Conservation (phyloP, 2,888 invertebrate species). For the Nemotelus pantherinus region DNA sequence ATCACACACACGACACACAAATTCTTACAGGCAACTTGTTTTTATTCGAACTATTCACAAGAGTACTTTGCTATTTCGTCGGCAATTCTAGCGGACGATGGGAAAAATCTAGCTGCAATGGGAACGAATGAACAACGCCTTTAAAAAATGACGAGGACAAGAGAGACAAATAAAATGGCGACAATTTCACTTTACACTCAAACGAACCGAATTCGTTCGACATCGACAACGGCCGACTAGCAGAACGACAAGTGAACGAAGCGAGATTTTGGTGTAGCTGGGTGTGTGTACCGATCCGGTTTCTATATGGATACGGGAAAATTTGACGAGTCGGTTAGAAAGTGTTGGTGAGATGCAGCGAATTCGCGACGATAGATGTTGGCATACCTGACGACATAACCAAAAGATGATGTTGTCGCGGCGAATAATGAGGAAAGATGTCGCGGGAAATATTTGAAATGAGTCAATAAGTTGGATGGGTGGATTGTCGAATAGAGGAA, state of each 20-base stretch:
- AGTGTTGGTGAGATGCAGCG: conserved; percentile 32
- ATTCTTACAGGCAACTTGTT: conserved; percentile 29
- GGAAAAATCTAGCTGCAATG: conserved; percentile 27
- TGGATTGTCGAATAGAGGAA: no score
- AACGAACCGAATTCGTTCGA: conserved; percentile 16
- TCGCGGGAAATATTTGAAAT: no score
- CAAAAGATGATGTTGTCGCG: conserved; percentile 4
- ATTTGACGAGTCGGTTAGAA: conserved; percentile 22
- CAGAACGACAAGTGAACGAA: conserved; percentile 25
- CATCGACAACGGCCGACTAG: conserved; percentile 33
- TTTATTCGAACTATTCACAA: conserved; percentile 22
- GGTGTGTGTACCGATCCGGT: conserved; percentile 33
- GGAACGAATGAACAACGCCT: conserved; percentile 55
- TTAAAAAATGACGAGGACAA: conserved; percentile 55
- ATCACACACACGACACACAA: conserved; percentile 36
- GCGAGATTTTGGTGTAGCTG: conserved; percentile 11
- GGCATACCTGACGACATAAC: conserved; percentile 19
- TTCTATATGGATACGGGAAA: conserved; percentile 30
- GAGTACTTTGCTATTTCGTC: conserved; percentile 1
- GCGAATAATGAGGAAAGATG: not conserved
- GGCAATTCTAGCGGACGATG: conserved; percentile 20
- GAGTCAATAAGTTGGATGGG: no score
- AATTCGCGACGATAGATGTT: not conserved
- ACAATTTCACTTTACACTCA: conserved; percentile 47
- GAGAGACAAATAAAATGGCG: conserved; percentile 55